Evolutionary conservation across 1,140 invertebrate genomes (phyloP), one percentile per base, ranked within the genome.

Genomic region (Metopolophium dirhodum): DNA sequence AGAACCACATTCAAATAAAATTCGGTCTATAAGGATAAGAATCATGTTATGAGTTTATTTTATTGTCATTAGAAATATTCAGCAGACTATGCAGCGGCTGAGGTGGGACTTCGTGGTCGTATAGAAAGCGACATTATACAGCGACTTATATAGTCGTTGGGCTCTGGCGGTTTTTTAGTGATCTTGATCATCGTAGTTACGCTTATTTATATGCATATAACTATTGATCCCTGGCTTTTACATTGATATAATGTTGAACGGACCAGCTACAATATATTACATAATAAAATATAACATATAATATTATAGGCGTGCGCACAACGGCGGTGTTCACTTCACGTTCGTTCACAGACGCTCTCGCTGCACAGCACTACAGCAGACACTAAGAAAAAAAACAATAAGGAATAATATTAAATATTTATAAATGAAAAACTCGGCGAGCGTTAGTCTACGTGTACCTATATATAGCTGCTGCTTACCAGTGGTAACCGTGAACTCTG

Each of bases 351-450:
- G 30, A 35, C 20, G n/a, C 2, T 22, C 47, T 7, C 37, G 23
- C 8, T 41, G 18, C 37, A 41, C 37, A 3, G 18, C n/a, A 22
- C 35, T 47, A 47, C 47, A 30, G 11, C 26, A 61, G 35, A 45
- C 9, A 68, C 3, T 26, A 91, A 30, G n/a, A 77, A 77, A 68
- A 51, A 83, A 82, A 82, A 83, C 91, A 92, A 92, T 92, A 54
- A 83, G 47, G 68, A 92, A 92, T 92, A 92, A 92, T 77, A n/a
- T 92, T 82, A 92, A 91, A 82, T 37, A 47, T 2, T 45, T 8
- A 82, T 23, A 91, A 83, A n/a, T 47, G 23, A 45, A 85, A 45
- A 45, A 86, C 22, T 26, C 23, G 7, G 57, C 54, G 30, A 37
- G 57, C 57, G 41, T 41, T 47, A 11, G 30, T 30, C 2, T 89